Conservation (phyloP, 2,113 vertebrate genomes). For the Sula dactylatra region DNA sequence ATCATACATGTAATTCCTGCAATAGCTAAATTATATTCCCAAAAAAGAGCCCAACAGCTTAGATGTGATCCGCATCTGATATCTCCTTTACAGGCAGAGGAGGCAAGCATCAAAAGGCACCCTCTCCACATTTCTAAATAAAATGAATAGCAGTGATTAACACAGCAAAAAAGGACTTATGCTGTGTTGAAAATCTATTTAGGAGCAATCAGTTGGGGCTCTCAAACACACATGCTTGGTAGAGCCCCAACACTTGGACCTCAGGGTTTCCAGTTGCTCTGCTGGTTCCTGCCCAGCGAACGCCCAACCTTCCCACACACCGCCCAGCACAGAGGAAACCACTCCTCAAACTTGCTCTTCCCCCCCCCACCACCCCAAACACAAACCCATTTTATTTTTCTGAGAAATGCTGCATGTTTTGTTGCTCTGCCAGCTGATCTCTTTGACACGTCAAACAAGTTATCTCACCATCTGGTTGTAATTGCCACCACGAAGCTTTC, state of each 20-base stretch:
- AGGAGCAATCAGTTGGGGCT: neutral
- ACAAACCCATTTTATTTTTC: neutral
- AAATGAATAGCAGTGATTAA: neutral
- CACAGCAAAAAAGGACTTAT: neutral
- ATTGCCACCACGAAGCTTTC: neutral
- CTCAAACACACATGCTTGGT: neutral
- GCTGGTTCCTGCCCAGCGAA: neutral
- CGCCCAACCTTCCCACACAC: neutral
- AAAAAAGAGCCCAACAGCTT: neutral
- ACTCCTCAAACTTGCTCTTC: neutral
- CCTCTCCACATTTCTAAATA: neutral
- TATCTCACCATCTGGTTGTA: slow-evolving; percentile 34
- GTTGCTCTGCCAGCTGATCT: neutral
- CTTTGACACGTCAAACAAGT: accelerated
- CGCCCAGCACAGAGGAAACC: neutral
- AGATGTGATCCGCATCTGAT: neutral
- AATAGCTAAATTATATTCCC: accelerated
- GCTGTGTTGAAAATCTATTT: neutral
- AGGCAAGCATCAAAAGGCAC: neutral
- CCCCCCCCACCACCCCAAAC: neutral
- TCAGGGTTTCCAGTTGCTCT: neutral
- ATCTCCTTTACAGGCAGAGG: neutral
- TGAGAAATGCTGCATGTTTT: neutral
- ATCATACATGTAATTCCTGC: neutral
- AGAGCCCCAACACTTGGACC: neutral